phyloP scores from a whole-genome alignment of 2,797 vertebrate species.

The Poecilia picta region DNA sequence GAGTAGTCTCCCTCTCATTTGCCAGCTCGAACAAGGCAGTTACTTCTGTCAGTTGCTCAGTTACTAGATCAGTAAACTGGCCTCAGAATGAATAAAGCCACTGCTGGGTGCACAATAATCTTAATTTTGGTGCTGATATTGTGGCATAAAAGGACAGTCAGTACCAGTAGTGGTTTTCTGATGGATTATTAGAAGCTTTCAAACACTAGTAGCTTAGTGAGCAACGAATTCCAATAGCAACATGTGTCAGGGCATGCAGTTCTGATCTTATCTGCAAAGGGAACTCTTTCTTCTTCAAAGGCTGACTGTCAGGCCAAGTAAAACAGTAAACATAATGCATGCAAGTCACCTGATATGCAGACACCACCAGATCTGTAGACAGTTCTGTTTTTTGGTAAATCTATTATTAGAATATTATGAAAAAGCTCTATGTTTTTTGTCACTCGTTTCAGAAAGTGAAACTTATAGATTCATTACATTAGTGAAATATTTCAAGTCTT shows the following conservation, averaged over 20 bases:
- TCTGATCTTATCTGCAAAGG: background rate
- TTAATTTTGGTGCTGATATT: too few relatives aligned
- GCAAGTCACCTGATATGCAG: background rate
- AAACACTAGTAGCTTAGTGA: background rate
- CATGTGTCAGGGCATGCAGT: background rate
- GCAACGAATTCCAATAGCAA: background rate
- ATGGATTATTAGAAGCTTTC: background rate
- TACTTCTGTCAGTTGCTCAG: too few relatives aligned
- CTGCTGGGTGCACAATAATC: too few relatives aligned
- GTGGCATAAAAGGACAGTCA: background rate
- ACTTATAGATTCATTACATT: background rate
- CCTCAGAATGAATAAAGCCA: too few relatives aligned
- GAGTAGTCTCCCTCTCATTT: too few relatives aligned
- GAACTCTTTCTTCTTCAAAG: background rate
- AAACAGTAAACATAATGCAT: background rate
- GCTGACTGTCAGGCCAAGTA: background rate
- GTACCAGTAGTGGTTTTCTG: background rate
- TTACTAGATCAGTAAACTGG: too few relatives aligned
- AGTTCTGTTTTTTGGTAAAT: background rate
- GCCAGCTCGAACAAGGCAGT: too few relatives aligned
- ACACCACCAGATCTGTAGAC: background rate
- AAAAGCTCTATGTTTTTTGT: background rate
- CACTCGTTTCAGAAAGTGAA: background rate
- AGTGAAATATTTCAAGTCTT: too few relatives aligned
- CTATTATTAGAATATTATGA: background rate